Evolutionary conservation across 2,797 vertebrate species (phyloP).

Genomic region (Falco rusticolus): DNA sequence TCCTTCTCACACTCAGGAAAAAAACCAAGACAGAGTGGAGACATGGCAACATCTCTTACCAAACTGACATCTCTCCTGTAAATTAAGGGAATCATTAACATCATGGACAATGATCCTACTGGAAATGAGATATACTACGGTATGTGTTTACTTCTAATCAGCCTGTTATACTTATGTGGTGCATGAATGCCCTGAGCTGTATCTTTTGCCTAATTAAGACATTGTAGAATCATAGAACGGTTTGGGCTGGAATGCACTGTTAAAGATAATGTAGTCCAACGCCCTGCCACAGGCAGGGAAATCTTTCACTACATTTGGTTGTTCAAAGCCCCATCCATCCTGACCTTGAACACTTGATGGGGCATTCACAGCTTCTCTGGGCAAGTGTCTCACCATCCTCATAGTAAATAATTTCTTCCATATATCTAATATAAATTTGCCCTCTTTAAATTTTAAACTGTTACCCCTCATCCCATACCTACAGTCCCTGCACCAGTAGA

Average conservation of each 20-base stretch:
- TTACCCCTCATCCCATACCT: not conserved
- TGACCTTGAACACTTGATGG: not conserved
- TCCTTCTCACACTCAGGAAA: not conserved
- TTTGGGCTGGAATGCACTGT: not conserved
- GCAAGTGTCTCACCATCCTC: not conserved
- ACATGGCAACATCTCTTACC: not conserved
- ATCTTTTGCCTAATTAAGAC: not conserved
- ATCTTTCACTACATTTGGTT: not conserved
- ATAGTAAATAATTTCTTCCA: not conserved
- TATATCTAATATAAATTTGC: not conserved
- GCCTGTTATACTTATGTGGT: not conserved
- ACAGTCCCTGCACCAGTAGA: not conserved
- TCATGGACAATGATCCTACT: not conserved
- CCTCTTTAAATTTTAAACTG: not conserved
- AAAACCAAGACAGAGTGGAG: not conserved
- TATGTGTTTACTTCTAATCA: not conserved
- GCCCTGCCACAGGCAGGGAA: too few species aligned
- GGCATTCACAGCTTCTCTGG: not conserved
- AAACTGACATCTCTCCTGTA: not conserved
- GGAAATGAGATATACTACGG: not conserved
- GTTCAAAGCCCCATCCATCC: not conserved
- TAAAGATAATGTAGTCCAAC: not conserved
- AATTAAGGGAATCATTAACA: not conserved
- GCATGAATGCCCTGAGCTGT: not conserved
- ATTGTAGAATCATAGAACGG: not conserved